These are phyloP conservation scores for Dryocosmus kuriphilus DNA, from an alignment of 2,888 invertebrate species.

Conservation along the genomic window DNA sequence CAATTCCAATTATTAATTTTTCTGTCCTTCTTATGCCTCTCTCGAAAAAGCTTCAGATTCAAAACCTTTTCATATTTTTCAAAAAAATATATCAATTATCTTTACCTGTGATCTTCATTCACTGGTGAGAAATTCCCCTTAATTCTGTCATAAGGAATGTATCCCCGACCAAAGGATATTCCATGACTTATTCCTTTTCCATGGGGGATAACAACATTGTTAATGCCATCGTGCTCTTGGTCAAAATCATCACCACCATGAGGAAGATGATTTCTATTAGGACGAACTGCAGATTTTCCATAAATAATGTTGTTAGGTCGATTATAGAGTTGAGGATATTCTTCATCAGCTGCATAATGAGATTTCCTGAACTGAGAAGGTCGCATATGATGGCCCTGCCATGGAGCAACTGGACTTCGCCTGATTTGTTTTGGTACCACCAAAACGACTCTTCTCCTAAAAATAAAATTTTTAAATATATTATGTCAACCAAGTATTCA, in stretches of 20 bases:
- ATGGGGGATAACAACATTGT: conserved; percentile 67
- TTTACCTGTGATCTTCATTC: conserved; percentile 50
- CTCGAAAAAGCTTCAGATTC: too few relatives aligned
- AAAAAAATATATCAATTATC: background rate
- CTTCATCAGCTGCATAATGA: conserved; percentile 40
- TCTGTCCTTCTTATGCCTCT: too few relatives aligned
- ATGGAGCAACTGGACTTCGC: conserved; percentile 60
- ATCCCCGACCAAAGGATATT: conserved; percentile 67
- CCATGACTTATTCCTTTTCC: conserved; percentile 66
- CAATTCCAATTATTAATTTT: background rate
- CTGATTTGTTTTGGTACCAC: conserved; percentile 66
- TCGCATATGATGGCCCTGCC: conserved; percentile 50
- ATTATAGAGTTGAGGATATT: conserved; percentile 46
- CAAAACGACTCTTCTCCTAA: conserved; percentile 66
- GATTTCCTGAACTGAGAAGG: conserved; percentile 47
- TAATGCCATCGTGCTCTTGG: conserved; percentile 62
- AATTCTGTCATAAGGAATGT: conserved; percentile 67
- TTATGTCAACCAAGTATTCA: too few relatives aligned
- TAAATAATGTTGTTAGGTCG: conserved; percentile 42
- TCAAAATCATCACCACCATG: conserved; percentile 69
- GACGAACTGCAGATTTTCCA: conserved; percentile 46
- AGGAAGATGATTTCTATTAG: conserved; percentile 51
- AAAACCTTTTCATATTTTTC: too few relatives aligned
- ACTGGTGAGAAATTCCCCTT: conserved; percentile 57
- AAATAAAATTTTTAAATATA: conserved; percentile 34